These are phyloP conservation scores for Agelastica alni DNA, from an alignment of 2,888 invertebrate species.

Conservation along the genomic window DNA sequence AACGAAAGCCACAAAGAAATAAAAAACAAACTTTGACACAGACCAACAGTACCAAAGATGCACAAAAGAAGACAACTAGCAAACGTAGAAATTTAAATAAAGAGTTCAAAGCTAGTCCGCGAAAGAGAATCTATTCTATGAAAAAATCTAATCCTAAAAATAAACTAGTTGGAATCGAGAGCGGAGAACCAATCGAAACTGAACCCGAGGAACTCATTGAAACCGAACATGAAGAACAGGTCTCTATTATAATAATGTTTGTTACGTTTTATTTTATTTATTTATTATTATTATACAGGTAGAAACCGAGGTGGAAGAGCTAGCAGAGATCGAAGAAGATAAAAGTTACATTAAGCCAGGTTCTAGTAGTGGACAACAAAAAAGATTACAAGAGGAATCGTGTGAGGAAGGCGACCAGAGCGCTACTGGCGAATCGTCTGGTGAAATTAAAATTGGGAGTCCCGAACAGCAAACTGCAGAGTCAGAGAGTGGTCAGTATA, in stretches of 20 bases:
- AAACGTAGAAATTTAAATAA: conserved; percentile 24
- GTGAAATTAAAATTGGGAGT: conserved; percentile 44
- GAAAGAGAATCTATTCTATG: conserved; percentile 32
- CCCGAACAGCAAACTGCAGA: conserved; percentile 53
- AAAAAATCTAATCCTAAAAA: conserved; percentile 23
- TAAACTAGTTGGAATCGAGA: conserved; percentile 15
- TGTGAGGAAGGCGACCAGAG: conserved; percentile 44
- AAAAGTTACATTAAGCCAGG: conserved; percentile 29
- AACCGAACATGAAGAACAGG: conserved; percentile 22
- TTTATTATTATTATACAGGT: not conserved
- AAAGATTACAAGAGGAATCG: conserved; percentile 36
- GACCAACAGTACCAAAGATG: conserved; percentile 11
- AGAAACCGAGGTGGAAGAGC: conserved; percentile 21
- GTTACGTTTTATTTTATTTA: not conserved
- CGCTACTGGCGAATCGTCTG: conserved; percentile 44
- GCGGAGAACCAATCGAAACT: not conserved
- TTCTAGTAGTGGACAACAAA: conserved; percentile 27
- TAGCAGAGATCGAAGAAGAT: conserved; percentile 13
- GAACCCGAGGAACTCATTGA: conserved; percentile 18
- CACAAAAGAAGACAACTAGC: conserved; percentile 11
- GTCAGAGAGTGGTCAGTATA: conserved; percentile 52
- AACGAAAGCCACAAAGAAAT: conserved; percentile 35
- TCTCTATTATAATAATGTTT: no score
- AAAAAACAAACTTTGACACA: conserved; percentile 26
- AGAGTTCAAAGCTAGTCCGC: conserved; percentile 29